Conservation (phyloP, 2,797 vertebrate genomes). For the Hipposideros larvatus region DNA sequence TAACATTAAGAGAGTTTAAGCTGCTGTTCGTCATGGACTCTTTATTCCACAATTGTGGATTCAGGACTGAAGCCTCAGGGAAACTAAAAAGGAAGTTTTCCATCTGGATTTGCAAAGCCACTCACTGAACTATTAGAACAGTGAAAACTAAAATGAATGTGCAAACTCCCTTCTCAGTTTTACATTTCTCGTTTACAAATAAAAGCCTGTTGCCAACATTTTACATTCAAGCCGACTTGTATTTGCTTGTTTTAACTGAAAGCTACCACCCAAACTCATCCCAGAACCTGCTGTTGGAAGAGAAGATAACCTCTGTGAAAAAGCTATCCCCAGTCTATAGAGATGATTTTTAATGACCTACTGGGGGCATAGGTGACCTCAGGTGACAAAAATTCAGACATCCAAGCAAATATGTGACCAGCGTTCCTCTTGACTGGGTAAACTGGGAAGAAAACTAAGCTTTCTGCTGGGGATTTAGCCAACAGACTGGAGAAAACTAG, state of each 20-base stretch:
- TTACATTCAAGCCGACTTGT: not conserved
- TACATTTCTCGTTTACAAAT: conserved; percentile 44
- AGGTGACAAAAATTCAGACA: not conserved
- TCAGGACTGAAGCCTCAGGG: not conserved
- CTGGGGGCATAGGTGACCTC: not conserved
- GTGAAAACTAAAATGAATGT: not conserved
- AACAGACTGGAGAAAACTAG: not conserved
- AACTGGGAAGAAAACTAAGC: not conserved
- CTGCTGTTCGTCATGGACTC: not conserved
- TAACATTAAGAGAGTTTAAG: not conserved
- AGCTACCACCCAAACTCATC: not conserved
- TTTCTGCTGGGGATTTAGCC: not conserved
- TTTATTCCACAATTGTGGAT: not conserved
- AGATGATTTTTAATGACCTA: not conserved
- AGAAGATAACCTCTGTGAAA: not conserved
- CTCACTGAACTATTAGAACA: not conserved
- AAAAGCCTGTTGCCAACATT: not conserved
- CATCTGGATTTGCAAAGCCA: conserved; percentile 5
- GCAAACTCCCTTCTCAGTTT: not conserved
- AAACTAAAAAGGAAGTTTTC: not conserved
- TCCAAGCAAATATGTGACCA: not conserved
- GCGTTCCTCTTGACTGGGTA: not conserved
- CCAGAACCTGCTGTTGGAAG: not conserved
- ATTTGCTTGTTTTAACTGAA: conserved; percentile 65
- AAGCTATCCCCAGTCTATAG: not conserved